Conservation (phyloP, 2,113 vertebrate species). For the Hydrochoerus hydrochaeris region DNA sequence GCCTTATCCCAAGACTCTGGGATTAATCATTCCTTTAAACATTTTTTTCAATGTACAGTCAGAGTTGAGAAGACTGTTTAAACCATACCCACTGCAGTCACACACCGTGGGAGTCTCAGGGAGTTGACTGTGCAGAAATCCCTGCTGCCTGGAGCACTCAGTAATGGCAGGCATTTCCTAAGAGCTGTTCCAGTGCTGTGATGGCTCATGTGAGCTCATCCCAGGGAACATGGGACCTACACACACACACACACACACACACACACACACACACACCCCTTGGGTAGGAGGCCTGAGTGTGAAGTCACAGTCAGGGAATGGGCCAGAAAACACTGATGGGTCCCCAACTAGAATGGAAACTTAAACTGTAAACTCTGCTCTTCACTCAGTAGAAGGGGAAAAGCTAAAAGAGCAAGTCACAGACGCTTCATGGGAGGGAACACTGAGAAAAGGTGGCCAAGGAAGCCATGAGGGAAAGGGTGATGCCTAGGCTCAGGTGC, state of each 20-base stretch:
- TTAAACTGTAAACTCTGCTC: background rate
- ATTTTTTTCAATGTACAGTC: background rate
- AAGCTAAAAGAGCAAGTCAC: background rate
- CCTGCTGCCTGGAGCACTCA: background rate
- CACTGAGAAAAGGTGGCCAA: background rate
- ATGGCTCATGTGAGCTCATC: background rate
- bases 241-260: no score
- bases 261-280: no score
- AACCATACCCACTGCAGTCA: background rate
- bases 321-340: background rate
- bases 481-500: background rate
- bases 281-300: background rate
- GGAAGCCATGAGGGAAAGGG: background rate
- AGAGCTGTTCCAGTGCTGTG: background rate
- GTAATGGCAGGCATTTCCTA: background rate
- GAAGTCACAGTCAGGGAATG: background rate
- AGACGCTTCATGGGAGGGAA: background rate
- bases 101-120: background rate
- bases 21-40: background rate
- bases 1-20: background rate
- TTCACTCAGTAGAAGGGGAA: background rate
- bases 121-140: background rate
- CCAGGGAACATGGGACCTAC: background rate
- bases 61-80: background rate
- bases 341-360: background rate